phyloP scores from a whole-genome alignment of 2,888 invertebrate genomes.

The Drosophila affinis region DNA sequence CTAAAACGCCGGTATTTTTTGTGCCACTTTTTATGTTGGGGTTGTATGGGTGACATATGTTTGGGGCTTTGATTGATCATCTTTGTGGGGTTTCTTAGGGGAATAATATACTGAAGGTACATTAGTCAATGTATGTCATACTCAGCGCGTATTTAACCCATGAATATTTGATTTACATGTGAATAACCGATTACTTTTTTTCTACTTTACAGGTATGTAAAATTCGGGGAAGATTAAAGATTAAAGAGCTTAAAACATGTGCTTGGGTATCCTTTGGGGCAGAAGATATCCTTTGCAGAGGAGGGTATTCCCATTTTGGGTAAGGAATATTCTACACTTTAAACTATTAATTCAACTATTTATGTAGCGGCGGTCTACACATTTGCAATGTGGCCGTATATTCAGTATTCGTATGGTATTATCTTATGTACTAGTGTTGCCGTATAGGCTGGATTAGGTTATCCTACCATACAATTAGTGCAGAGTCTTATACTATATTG shows the following conservation, averaged over 20 bases:
- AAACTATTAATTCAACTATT: too few species aligned
- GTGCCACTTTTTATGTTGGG: slow-evolving; percentile 21
- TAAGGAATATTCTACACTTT: too few species aligned
- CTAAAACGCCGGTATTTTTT: slow-evolving; percentile 37
- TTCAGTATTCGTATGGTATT: too few species aligned
- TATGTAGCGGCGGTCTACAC: too few species aligned
- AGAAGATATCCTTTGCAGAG: too few species aligned
- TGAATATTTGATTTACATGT: neutral
- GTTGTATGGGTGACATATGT: slow-evolving; percentile 50
- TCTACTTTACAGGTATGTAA: slow-evolving; percentile 51
- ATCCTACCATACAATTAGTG: too few species aligned
- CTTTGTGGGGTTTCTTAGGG: slow-evolving; percentile 1
- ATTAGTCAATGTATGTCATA: neutral
- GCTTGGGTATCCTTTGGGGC: neutral
- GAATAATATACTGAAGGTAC: neutral
- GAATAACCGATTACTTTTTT: slow-evolving; percentile 1
- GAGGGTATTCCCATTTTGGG: too few species aligned
- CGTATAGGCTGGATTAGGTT: too few species aligned
- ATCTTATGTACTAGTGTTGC: too few species aligned
- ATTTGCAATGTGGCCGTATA: too few species aligned
- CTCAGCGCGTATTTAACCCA: neutral
- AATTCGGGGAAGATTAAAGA: neutral
- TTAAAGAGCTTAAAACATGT: neutral
- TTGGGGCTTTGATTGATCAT: slow-evolving; percentile 29
- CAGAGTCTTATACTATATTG: too few species aligned